Evolutionary conservation across 2,797 vertebrate species (phyloP).

Genomic region (Meriones psammophilus): DNA sequence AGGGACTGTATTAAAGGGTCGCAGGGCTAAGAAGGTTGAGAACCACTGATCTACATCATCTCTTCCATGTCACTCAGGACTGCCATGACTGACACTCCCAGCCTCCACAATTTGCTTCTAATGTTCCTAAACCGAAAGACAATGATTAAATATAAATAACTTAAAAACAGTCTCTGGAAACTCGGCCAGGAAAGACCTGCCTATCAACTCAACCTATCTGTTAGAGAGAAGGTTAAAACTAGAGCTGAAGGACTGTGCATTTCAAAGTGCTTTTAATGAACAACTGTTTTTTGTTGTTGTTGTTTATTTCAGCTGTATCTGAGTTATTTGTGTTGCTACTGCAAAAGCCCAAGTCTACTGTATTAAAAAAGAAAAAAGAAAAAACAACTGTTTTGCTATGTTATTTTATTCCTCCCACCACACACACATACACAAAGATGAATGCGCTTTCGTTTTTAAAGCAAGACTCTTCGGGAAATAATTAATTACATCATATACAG

Average conservation of each 20-base stretch:
- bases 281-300: background rate
- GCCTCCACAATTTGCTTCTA: background rate
- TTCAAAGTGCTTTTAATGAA: constrained; percentile 48
- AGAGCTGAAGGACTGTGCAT: constrained; percentile 71
- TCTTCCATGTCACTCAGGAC: background rate
- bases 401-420: constrained; percentile 56
- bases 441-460: constrained; percentile 67
- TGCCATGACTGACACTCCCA: background rate
- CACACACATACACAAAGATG: constrained; percentile 40
- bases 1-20: background rate
- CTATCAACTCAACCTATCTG: constrained; percentile 23
- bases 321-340: constrained; percentile 78
- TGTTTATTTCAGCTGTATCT: constrained; percentile 71
- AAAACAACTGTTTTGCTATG: constrained; percentile 63
- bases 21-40: background rate
- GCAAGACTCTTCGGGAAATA: constrained; percentile 53
- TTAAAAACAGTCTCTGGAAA: background rate
- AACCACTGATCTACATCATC: background rate
- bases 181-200: background rate
- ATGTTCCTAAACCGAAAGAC: constrained; percentile 48
- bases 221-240: constrained; percentile 66
- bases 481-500: background rate
- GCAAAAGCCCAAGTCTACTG: constrained; percentile 68
- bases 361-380: constrained; percentile 53
- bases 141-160: constrained; percentile 3